Evolutionary conservation across 2,113 vertebrate genomes (phyloP).

Genomic region (Strix aluco): DNA sequence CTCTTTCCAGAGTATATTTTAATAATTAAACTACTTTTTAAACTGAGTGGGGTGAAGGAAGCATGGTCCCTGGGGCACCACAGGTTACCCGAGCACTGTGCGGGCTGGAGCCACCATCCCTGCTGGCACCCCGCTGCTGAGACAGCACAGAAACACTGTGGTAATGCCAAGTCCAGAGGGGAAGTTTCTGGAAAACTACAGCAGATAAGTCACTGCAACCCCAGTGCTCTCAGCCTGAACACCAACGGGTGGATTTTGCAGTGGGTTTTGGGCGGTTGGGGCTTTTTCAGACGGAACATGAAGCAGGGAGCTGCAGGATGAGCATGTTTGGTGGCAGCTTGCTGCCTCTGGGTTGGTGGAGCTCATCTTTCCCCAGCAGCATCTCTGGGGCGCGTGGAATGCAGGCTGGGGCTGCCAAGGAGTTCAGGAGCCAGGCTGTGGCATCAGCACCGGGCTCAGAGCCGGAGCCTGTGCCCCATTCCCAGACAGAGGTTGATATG

Average conservation of each 20-base stretch:
- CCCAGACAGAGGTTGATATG: not conserved
- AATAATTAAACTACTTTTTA: not conserved
- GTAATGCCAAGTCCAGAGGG: not conserved
- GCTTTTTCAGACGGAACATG: not conserved
- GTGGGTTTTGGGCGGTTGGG: not conserved
- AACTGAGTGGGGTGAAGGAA: not conserved
- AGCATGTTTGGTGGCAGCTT: not conserved
- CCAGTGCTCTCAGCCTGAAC: not conserved
- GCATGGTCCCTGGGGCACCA: accelerated
- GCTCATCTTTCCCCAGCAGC: not conserved
- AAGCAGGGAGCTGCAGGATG: not conserved
- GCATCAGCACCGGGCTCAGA: accelerated
- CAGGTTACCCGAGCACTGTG: no score
- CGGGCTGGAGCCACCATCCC: not conserved
- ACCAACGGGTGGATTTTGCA: not conserved
- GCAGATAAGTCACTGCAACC: not conserved
- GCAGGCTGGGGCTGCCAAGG: not conserved
- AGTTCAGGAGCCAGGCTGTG: not conserved
- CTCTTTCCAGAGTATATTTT: not conserved
- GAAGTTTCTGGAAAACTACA: not conserved
- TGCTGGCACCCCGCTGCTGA: not conserved
- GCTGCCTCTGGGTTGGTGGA: not conserved
- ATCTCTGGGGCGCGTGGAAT: no score
- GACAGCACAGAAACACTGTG: accelerated
- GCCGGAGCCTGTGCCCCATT: not conserved